Base-by-base conservation (phyloP, 2,888 invertebrate species). In the Conchocele bisecta region DNA sequence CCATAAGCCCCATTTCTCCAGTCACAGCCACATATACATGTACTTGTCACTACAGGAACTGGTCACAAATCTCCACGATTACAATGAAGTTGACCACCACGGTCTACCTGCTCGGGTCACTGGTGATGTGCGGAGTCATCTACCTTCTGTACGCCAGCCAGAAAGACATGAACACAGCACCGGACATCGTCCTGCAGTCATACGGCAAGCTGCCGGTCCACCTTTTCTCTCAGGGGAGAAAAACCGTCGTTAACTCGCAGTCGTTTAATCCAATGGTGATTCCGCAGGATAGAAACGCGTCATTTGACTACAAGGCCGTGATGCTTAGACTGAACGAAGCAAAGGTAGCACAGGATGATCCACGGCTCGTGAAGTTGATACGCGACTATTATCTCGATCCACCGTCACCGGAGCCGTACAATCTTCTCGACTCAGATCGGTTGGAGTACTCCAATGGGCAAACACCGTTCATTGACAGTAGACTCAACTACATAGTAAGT, bases 371-470 rank as follows among this genome's bases (percentile, higher is more conserved):
- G 15, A 59, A 76, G 46, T 44, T 76, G 15, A 79, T 82, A 6
- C 44, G 76, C 33, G 73, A 72, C 44, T 79, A 76, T 59, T 81
- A 75, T 39, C 75, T 82, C 44, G 64, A 72, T 7, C 72, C 67
- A 13, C 82, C 82, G 26, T 78, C 79, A 3, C 54, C 39, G 2
- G 65, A 65, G 20, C 51, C 71, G 3, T 82, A 82, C 50, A 75
- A 75, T 42, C 66, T 82, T 1, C 57, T 67, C n/a, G 42, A 46
- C 28, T 74, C 77, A 9, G 66, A 76, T 9, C 50, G 70, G 44
- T 46, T 76, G 22, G 79, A 82, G 17, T 79, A 69, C 58, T 79
- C 82, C 3, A 75, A 79, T 54, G 82, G 82, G 42, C 82, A 82
- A 54, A 78, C 79, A 15, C 75, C 78, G n/a, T 74, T 82, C 56